Base-by-base conservation (phyloP, 2,113 vertebrate species). In the Anthoscopus minutus region DNA sequence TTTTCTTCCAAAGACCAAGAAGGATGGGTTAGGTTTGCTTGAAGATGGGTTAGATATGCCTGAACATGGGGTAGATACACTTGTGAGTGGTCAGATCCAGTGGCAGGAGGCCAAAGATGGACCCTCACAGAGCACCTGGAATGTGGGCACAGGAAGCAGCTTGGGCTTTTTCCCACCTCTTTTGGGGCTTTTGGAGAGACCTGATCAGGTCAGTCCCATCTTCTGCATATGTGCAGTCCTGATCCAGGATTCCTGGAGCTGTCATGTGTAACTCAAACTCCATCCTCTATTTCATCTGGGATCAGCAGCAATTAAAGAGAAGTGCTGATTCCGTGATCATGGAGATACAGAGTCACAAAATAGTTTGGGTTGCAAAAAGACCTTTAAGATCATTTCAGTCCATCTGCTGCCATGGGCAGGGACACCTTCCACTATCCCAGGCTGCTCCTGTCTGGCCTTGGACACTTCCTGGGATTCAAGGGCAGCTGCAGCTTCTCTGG, bases 291-390 rank as follows among this genome's bases (percentile, higher is more conserved):
- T 91, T 78, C 6, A 7, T 42, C 44, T 67, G 47, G 40, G 31
- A 9, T 87, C 22, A 8, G 18, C 20, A 44, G 27, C 33, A 69
- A 3, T 84, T 70, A 19, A 56, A 58, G 21, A 48, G 54, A 54
- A 89, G 27, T 56, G 13, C 18, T 38, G 31, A n/a, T 57, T 51
- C 20, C 0, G 0, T 37, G 33, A 22, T 57, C 50, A 20, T 10
- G 3, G 10, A 62, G 22, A 27, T 5, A 6, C 5, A 35, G 35
- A 77, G 33, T 33, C 16, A 17, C 0, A 0, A 57, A 48, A 48
- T 28, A 23, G 7, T 51, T 81, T 81, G 51, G 37, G 2, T 10
- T 28, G 45, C 37, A 51, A n/a, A 66, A 35, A 28, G 27, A n/a
- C 9, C 37, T 58, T 10, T 24, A 28, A 38, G 28, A 37, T 1